Evolutionary conservation across 2,888 invertebrate genomes (phyloP), one percentile per base, ranked within the genome.

Genomic region (Subacronicta megacephala): DNA sequence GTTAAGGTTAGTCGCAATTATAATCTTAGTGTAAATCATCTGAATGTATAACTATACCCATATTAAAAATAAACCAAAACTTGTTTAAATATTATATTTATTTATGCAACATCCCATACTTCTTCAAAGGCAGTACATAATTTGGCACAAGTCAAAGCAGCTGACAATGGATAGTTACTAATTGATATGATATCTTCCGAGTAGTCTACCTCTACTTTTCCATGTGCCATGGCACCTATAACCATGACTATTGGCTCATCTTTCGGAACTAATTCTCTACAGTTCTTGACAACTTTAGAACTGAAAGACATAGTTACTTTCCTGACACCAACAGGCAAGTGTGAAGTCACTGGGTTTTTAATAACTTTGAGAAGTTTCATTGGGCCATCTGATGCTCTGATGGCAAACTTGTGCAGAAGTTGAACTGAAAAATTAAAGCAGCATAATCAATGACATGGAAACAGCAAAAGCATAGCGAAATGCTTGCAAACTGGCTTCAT

Each of bases 171-270:
- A 92, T 99, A 99, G 86, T 97, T 98, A 87, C 99, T 99, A 54
- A 99, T 97, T 3, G 99, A 98, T 82, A 98, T 95, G 0, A 96
- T 96, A 66, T 97, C 97, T 94, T 99, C 99, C 1, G 97, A 96
- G 89, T 99, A 99, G 88, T 99, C 98, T 1, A 95, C 93, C 75
- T 96, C 95, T 62, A 99, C 96, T 90, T 97, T 97, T 52, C 99
- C 99, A 91, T 99, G 98, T 0, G 99, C 99, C 97, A 99, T 99
- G 2, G 99, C 99, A 36, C 99, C 99, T 56, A 99, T 95, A 2
- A 99, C 97, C 72, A 99, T 94, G 0, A 97, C 98, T 55, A 99
- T 95, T 0, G 99, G 99, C 65, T 98, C 97, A 44, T 95, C 95
- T 13, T 94, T 90, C 0, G 98, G 98, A 7, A 98, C 98, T 31